Base-by-base conservation (phyloP, 1,140 invertebrate genomes). In the Chelonus insularis region DNA sequence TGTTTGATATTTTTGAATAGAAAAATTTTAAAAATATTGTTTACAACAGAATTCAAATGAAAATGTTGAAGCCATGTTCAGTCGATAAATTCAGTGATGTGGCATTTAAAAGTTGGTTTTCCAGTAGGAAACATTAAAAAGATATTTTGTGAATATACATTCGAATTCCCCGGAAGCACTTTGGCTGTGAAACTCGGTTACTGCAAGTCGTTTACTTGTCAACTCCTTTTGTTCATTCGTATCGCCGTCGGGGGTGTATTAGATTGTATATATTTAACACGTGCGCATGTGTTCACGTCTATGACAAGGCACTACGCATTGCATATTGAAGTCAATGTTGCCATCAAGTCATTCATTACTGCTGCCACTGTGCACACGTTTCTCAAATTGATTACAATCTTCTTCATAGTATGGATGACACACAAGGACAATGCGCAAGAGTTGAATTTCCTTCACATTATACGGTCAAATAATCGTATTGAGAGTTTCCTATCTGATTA, bases 131-230 rank as follows among this genome's bases (percentile, higher is more conserved):
- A 16, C 25, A 9, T 34, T 16, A 4, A 6, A 5, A 14, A 37
- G 5, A 37, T 36, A 18, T 52, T 14, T 36, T 34, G n/a, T 34
- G 50, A 4, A 8, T 34, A 37, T 7, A 20, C 23, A 36, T 25
- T 32, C 12, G 29, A 36, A 52, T 52, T 34, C 29, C 14, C 25
- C 50, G 25, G 29, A 36, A 52, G n/a, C 50, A 52, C 50, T 52
- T 52, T 52, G 25, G 29, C 11, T 32, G 29, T 52, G 29, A 21
- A 52, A 34, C 16, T 52, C 14, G 8, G 25, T 37, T 36, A 52
- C 9, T 36, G 25, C 14, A n/a, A 32, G 29, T 52, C 14, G 50
- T 8, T 52, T 20, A 21, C 12, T 52, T 36, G 50, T 52, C 50
- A 52, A 16, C 9, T 12, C 16, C 12, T 34, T 36, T 52, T 52